These are phyloP conservation scores for Erpobdella octoculata DNA, from an alignment of 2,888 invertebrate species.

Conservation along the genomic window DNA sequence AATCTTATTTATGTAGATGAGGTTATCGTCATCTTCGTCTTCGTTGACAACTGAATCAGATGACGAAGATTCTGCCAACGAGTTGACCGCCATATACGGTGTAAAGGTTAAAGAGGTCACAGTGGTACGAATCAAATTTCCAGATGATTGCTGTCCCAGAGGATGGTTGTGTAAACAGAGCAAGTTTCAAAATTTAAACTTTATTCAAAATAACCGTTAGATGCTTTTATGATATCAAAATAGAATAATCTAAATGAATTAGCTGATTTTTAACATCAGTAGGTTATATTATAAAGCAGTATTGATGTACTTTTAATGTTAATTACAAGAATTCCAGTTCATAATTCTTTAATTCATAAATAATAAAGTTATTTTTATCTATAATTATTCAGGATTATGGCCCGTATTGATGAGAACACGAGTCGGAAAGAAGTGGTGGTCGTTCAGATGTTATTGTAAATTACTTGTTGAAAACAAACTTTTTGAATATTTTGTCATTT, in stretches of 20 bases:
- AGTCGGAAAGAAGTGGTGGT: conserved; percentile 87
- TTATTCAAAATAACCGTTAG: too few relatives aligned
- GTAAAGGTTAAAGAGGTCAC: conserved; percentile 73
- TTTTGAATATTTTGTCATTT: conserved; percentile 97
- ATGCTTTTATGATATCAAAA: too few relatives aligned
- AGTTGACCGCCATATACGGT: conserved; percentile 45
- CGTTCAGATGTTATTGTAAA: conserved; percentile 74
- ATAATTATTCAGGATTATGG: conserved; percentile 24
- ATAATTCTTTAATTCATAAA: too few relatives aligned
- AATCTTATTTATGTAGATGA: too few relatives aligned
- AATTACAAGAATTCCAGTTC: too few relatives aligned
- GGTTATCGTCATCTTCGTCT: too few relatives aligned
- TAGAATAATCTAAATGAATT: too few relatives aligned
- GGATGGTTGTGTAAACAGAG: neutral
- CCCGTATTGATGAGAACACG: conserved; percentile 63
- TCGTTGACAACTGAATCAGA: neutral
- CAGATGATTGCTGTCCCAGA: conserved; percentile 70
- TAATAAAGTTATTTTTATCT: neutral
- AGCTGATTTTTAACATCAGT: too few relatives aligned
- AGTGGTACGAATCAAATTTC: conserved; percentile 68
- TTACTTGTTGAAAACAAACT: conserved; percentile 95
- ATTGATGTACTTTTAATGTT: too few relatives aligned
- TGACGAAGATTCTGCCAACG: neutral
- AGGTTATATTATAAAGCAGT: too few relatives aligned
- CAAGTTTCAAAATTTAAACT: neutral